Conservation (phyloP, 2,888 invertebrate species). For the Microplitis manilae region DNA sequence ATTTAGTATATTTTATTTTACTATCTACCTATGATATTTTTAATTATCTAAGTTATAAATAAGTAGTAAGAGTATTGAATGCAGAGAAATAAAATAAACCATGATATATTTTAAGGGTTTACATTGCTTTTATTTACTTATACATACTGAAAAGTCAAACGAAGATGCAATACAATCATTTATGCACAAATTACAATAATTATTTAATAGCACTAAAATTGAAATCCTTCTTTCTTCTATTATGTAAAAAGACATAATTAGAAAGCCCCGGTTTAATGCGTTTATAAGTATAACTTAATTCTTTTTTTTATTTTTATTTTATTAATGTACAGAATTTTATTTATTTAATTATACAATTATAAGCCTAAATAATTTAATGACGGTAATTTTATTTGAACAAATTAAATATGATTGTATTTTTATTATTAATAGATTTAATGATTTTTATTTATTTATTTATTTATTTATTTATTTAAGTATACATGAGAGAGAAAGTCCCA, state of each 20-base stretch:
- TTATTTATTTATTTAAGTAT: not conserved
- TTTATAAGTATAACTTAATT: conserved; percentile 44
- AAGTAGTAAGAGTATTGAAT: conserved; percentile 6
- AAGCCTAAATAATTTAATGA: conserved; percentile 47
- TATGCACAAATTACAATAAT: conserved; percentile 58
- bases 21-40: too few relatives aligned
- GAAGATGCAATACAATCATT: conserved; percentile 61
- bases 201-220: conserved; percentile 48
- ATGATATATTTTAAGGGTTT: conserved; percentile 42
- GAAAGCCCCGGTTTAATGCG: conserved; percentile 24
- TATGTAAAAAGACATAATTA: conserved; percentile 40
- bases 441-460: not conserved
- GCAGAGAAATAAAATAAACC: conserved; percentile 9
- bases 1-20: too few relatives aligned
- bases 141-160: conserved; percentile 59
- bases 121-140: conserved; percentile 56
- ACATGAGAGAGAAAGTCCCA: not conserved
- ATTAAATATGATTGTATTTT: conserved; percentile 8
- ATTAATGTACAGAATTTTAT: conserved; percentile 52
- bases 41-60: not conserved
- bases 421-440: not conserved
- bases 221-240: conserved; percentile 45
- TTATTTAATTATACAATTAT: conserved; percentile 42
- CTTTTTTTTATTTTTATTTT: conserved; percentile 25
- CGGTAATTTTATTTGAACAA: not conserved